Conservation (phyloP, 2,888 invertebrate genomes). For the Pyralis farinalis region DNA sequence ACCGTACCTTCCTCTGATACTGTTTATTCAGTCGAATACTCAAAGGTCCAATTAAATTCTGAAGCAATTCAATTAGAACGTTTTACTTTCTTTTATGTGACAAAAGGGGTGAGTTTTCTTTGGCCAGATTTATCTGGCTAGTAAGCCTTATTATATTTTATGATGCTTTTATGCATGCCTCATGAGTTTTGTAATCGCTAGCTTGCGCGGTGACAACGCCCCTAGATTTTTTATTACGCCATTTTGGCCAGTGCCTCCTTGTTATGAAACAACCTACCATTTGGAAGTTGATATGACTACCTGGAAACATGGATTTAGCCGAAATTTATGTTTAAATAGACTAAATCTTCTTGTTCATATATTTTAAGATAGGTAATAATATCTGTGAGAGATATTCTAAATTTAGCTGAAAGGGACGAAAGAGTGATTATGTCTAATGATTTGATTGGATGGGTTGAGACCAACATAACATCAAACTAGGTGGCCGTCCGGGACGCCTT, state of each 20-base stretch:
- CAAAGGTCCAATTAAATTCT: constrained; percentile 16
- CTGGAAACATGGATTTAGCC: too few relatives aligned
- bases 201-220: constrained; percentile 47
- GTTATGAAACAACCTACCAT: constrained; percentile 4
- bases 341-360: too few relatives aligned
- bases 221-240: constrained; percentile 60
- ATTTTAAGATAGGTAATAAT: too few relatives aligned
- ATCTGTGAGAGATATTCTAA: too few relatives aligned
- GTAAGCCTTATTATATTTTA: constrained; percentile 74
- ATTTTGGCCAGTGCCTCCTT: constrained; percentile 7
- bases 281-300: not conserved
- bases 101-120: constrained; percentile 12
- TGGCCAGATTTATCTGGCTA: constrained; percentile 51
- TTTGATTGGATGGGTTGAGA: too few relatives aligned
- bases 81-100: constrained; percentile 15
- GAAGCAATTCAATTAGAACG: constrained; percentile 7
- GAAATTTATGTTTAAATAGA: too few relatives aligned
- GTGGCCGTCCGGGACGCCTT: too few relatives aligned
- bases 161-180: constrained; percentile 57
- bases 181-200: constrained; percentile 53
- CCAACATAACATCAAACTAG: too few relatives aligned
- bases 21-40: constrained; percentile 2
- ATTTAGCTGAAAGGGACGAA: too few relatives aligned
- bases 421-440: too few relatives aligned
- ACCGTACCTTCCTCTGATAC: not conserved